phyloP scores from a whole-genome alignment of 2,797 vertebrate genomes.

The Lophotriccus pileatus region DNA sequence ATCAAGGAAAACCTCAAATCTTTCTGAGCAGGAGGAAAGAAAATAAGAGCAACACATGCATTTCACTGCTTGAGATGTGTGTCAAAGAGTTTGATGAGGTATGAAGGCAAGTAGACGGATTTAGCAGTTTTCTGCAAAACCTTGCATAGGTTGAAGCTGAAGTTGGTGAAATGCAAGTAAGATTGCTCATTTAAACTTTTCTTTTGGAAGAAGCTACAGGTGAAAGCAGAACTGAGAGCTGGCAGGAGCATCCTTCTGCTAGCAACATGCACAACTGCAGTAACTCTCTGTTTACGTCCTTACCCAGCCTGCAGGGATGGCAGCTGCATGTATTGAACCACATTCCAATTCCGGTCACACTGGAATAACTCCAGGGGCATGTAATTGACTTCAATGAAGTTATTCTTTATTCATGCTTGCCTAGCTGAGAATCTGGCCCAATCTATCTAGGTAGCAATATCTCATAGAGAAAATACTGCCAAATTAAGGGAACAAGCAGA shows the following conservation, averaged over 20 bases:
- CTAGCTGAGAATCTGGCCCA: background rate
- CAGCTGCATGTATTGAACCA: background rate
- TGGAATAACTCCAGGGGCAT: slow-evolving; percentile 20
- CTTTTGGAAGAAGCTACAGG: background rate
- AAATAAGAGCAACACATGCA: background rate
- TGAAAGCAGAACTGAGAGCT: background rate
- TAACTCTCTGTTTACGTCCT: background rate
- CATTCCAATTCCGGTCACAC: slow-evolving; percentile 5
- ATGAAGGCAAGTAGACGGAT: background rate
- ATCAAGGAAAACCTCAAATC: background rate
- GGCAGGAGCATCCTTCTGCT: background rate
- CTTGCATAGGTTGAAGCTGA: background rate
- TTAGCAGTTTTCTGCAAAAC: background rate
- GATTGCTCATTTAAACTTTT: background rate
- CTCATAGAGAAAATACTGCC: background rate
- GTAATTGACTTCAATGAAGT: slow-evolving; percentile 9
- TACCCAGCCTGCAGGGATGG: background rate
- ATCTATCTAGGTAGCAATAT: background rate
- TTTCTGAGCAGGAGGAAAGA: background rate
- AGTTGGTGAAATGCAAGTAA: background rate
- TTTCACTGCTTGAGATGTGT: background rate
- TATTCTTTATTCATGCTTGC: slow-evolving; percentile 10
- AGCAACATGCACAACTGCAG: background rate
- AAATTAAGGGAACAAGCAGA: background rate
- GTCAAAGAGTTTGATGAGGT: background rate